phyloP scores from a whole-genome alignment of 1,140 invertebrate genomes.

The Zaprionus inermis region DNA sequence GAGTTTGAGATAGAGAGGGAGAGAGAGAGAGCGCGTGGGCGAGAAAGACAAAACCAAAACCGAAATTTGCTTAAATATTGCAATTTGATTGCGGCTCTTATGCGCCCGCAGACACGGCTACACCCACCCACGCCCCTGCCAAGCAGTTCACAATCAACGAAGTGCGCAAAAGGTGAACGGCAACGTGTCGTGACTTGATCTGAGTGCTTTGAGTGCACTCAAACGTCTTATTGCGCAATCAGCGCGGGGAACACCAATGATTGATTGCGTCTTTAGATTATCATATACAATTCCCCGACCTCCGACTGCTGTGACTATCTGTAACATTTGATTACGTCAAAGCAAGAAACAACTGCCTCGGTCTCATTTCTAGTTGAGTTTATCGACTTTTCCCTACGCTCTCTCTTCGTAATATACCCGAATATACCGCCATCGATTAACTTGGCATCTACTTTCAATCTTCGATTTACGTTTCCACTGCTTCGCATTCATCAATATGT shows the following conservation, averaged over 20 bases:
- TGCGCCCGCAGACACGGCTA: background rate
- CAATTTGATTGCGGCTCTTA: constrained; percentile 25
- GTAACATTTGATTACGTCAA: background rate
- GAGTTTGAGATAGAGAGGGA: background rate
- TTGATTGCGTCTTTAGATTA: background rate
- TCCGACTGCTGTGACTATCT: background rate
- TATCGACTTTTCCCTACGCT: background rate
- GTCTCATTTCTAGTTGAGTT: background rate
- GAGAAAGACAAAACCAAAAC: constrained; percentile 1
- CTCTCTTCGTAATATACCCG: background rate
- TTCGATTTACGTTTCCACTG: background rate
- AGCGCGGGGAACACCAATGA: constrained; percentile 4
- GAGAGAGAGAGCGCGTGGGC: background rate
- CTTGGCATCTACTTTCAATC: background rate
- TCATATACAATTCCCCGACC: background rate
- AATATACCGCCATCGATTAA: background rate
- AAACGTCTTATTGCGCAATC: constrained; percentile 30
- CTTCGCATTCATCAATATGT: background rate
- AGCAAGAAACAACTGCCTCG: background rate
- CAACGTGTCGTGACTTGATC: constrained; percentile 22
- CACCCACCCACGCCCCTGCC: background rate
- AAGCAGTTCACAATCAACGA: constrained; percentile 3
- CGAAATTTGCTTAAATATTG: constrained; percentile 40
- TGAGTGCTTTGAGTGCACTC: constrained; percentile 30
- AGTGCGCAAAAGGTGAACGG: constrained; percentile 22